Evolutionary conservation across 2,797 vertebrate genomes (phyloP).

Genomic region (Pseudomugil gertrudae): DNA sequence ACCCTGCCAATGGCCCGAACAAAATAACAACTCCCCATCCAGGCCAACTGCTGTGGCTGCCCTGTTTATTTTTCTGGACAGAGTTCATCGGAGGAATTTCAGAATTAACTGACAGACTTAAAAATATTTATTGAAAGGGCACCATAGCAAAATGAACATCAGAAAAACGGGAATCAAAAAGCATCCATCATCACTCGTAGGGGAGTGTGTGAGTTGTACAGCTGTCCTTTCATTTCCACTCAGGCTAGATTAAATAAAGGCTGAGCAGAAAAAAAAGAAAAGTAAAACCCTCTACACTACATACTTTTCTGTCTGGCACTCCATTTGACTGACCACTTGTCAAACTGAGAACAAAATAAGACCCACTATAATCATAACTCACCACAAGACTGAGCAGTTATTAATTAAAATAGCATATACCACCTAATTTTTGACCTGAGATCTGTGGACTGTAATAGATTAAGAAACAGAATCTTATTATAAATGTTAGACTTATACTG

Average conservation of each 20-base stretch:
- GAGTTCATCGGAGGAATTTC: conserved; percentile 83
- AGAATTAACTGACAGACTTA: conserved; percentile 85
- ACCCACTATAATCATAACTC: conserved; percentile 48
- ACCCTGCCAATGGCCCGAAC: conserved; percentile 74
- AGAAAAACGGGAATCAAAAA: conserved; percentile 68
- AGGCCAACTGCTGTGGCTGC: conserved; percentile 76
- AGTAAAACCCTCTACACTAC: conserved; percentile 30
- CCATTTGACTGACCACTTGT: conserved; percentile 75
- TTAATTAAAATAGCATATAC: conserved; percentile 64
- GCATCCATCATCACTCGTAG: conserved; percentile 69
- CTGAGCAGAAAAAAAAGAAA: conserved; percentile 30
- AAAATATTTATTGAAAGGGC: conserved; percentile 85
- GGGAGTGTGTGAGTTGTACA: conserved; percentile 41
- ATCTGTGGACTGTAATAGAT: conserved; percentile 38
- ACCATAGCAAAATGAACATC: conserved; percentile 76
- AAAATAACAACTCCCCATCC: conserved; percentile 80
- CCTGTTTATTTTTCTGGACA: conserved; percentile 85
- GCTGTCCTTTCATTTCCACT: conserved; percentile 73
- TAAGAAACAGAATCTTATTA: conserved; percentile 30
- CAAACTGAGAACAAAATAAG: conserved; percentile 62
- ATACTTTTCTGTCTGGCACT: conserved; percentile 42
- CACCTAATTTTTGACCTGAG: conserved; percentile 33
- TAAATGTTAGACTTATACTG: conserved; percentile 27
- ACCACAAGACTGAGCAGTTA: conserved; percentile 53
- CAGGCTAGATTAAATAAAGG: conserved; percentile 70